Conservation (phyloP, 2,888 invertebrate genomes). For the Drosophila kambysellisi region DNA sequence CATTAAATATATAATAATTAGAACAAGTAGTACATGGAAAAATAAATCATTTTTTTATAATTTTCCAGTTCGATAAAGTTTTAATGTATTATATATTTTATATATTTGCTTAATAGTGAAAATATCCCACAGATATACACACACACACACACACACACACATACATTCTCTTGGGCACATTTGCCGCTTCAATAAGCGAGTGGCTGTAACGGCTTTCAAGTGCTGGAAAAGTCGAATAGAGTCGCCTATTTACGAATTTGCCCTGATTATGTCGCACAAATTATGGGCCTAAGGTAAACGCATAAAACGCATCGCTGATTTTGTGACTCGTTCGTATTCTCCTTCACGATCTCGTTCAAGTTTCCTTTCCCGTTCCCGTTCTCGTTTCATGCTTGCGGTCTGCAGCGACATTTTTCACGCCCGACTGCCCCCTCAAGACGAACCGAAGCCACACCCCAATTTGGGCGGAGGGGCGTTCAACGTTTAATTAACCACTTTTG, state of each 20-base stretch:
- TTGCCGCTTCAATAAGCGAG: conserved; percentile 48
- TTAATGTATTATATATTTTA: background rate
- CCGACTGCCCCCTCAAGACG: conserved; percentile 30
- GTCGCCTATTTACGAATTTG: conserved; percentile 21
- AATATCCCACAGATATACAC: background rate
- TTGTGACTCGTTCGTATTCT: conserved; percentile 26
- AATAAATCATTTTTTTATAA: background rate
- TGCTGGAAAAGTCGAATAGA: conserved; percentile 13
- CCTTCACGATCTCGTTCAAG: background rate
- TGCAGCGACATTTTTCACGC: conserved; percentile 57
- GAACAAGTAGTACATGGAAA: background rate
- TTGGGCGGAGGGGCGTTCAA: conserved; percentile 29
- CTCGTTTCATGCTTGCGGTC: conserved; percentile 36
- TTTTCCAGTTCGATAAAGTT: background rate
- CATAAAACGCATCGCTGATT: conserved; percentile 62
- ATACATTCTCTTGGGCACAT: background rate
- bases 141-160: background rate
- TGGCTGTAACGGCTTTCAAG: conserved; percentile 27
- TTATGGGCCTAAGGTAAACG: conserved; percentile 54
- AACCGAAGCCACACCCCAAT: conserved; percentile 28
- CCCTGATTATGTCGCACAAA: conserved; percentile 63
- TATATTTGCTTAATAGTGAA: background rate
- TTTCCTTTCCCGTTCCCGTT: background rate
- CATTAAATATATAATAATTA: background rate
- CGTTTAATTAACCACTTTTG: conserved; percentile 61